These are phyloP conservation scores for Reticulitermes lucifugus DNA, from an alignment of 2,888 invertebrate species.

Conservation along the genomic window DNA sequence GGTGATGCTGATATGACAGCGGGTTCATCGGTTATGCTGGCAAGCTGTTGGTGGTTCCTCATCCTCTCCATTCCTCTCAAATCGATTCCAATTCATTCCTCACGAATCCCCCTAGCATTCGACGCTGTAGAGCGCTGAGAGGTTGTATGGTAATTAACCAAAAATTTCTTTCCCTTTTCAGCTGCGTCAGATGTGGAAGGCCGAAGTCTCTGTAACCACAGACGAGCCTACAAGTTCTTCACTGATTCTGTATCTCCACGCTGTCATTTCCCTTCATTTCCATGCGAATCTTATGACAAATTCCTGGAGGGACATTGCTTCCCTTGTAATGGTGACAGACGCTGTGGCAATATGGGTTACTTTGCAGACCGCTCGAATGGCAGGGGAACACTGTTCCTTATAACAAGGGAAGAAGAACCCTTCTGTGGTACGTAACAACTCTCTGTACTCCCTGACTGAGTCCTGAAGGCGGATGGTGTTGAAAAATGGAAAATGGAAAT, in stretches of 20 bases:
- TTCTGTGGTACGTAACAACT: conserved; percentile 77
- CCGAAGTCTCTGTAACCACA: conserved; percentile 91
- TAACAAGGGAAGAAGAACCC: conserved; percentile 91
- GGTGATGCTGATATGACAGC: no score
- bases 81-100: no score
- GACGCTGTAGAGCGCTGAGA: not conserved
- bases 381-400: conserved; percentile 86
- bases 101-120: no score
- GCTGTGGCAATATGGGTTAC: conserved; percentile 94
- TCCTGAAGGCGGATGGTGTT: no score
- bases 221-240: conserved; percentile 93
- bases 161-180: conserved; percentile 50
- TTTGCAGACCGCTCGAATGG: conserved; percentile 83
- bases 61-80: no score
- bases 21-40: no score
- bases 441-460: no score
- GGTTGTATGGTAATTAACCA: not conserved
- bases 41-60: no score
- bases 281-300: conserved; percentile 86
- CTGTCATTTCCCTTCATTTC: conserved; percentile 92
- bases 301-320: conserved; percentile 84
- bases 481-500: no score
- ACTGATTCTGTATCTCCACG: conserved; percentile 92
- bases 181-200: conserved; percentile 84
- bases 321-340: conserved; percentile 70